Percentiles rank a stretch among this genome's conserved stretches.
phyloP scores from a whole-genome alignment of 2,797 vertebrate genomes.

The Tauraco hartlaubi region DNA sequence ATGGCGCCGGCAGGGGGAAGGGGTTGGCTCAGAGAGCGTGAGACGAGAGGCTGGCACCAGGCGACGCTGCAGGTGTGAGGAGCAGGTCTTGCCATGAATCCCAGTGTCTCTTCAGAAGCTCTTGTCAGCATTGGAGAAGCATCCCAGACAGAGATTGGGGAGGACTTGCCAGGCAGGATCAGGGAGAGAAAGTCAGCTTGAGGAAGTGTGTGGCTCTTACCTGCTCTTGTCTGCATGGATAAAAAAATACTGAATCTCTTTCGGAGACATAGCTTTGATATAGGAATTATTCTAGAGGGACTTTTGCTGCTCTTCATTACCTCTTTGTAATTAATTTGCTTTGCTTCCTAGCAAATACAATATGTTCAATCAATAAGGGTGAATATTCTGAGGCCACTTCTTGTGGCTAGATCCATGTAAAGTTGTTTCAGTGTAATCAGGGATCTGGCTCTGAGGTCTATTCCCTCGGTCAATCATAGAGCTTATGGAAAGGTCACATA shows the following conservation, averaged over 20 bases:
- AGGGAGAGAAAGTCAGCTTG: not conserved
- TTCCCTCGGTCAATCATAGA: not conserved
- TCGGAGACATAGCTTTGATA: not conserved
- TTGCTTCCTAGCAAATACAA: not conserved
- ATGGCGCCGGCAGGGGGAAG: rapidly evolving
- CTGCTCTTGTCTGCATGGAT: not conserved
- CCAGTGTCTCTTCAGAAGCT: rapidly evolving
- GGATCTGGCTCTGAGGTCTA: not conserved
- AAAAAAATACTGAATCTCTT: not conserved
- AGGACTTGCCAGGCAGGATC: not conserved
- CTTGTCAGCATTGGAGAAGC: rapidly evolving
- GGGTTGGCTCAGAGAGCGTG: not conserved
- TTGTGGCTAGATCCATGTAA: not conserved
- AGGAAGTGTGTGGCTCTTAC: not conserved
- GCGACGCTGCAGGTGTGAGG: rapidly evolving
- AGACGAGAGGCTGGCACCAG: rapidly evolving
- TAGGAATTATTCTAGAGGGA: not conserved
- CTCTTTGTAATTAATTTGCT: not conserved
- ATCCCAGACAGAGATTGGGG: not conserved
- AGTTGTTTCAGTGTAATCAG: not conserved
- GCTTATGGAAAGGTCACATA: not conserved
- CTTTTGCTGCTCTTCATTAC: not conserved
- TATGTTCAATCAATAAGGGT: not conserved
- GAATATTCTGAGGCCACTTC: not conserved
- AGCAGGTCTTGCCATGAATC: not conserved